These are phyloP conservation scores for Trilocha varians DNA, from an alignment of 2,888 invertebrate species.

Conservation along the genomic window DNA sequence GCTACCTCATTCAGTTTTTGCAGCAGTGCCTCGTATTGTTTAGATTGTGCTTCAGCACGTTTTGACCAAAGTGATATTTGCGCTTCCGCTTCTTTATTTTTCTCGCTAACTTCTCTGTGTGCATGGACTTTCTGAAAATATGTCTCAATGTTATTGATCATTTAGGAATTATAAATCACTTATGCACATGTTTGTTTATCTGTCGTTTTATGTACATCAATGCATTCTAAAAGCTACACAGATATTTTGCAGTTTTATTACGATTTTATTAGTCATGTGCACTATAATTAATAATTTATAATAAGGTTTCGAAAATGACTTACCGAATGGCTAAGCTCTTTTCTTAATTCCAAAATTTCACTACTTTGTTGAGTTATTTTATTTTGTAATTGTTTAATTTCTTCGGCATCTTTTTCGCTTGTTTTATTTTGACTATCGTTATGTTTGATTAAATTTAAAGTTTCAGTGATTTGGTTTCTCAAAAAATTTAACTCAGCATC, in stretches of 20 bases:
- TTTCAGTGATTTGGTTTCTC: slow-evolving; percentile 50
- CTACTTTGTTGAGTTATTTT: slow-evolving; percentile 66
- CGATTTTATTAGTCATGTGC: too few species aligned
- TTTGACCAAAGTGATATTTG: slow-evolving; percentile 48
- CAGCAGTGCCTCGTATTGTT: slow-evolving; percentile 49
- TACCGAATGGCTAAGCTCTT: slow-evolving; percentile 58
- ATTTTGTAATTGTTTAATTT: slow-evolving; percentile 49
- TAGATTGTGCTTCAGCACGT: slow-evolving; percentile 47
- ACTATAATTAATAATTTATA: too few species aligned
- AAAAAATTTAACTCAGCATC: slow-evolving; percentile 63
- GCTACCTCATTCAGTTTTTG: slow-evolving; percentile 50
- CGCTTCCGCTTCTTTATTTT: slow-evolving; percentile 39
- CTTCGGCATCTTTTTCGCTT: slow-evolving; percentile 30
- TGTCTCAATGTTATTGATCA: not conserved
- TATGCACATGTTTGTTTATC: too few species aligned
- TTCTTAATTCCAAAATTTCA: slow-evolving; percentile 62
- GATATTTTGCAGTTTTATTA: too few species aligned
- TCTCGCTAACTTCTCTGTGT: slow-evolving; percentile 33
- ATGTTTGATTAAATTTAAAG: slow-evolving; percentile 44
- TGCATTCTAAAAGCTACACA: too few species aligned
- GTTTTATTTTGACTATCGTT: slow-evolving; percentile 24
- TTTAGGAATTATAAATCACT: too few species aligned
- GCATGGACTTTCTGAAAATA: slow-evolving; percentile 35
- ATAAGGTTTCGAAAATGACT: too few species aligned
- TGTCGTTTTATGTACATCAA: too few species aligned